Percentiles rank a stretch among this genome's conserved stretches.
phyloP scores from a whole-genome alignment of 2,797 vertebrate species.

The Ambastaia sidthimunki region DNA sequence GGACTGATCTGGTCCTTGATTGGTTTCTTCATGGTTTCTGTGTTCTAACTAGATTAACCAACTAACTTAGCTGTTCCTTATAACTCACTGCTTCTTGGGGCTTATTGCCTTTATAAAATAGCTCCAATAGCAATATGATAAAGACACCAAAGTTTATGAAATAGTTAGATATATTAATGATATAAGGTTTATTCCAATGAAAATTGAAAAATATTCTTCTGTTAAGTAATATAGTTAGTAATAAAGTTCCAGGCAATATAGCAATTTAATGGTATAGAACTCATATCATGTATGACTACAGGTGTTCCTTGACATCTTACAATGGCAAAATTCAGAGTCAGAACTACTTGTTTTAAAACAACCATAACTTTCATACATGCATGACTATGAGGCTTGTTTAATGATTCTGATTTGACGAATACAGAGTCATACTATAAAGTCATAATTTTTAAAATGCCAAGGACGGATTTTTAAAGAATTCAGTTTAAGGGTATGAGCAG shows the following conservation, averaged over 20 bases:
- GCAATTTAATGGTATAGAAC: too few relatives aligned
- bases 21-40: too few relatives aligned
- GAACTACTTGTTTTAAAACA: background rate
- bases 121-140: background rate
- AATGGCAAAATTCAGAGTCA: background rate
- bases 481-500: background rate
- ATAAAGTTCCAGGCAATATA: too few relatives aligned
- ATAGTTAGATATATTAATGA: background rate
- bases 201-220: background rate
- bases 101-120: too few relatives aligned
- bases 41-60: too few relatives aligned
- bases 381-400: background rate
- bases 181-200: background rate
- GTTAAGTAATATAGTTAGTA: background rate
- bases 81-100: too few relatives aligned
- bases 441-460: conserved; percentile 1
- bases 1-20: too few relatives aligned
- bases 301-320: background rate
- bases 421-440: background rate
- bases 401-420: background rate
- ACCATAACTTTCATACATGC: background rate
- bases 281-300: too few relatives aligned
- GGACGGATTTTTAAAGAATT: background rate
- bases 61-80: too few relatives aligned
- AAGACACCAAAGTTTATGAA: background rate